Conservation (phyloP, 1,140 invertebrate genomes). For the Aphaenogaster floridana region DNA sequence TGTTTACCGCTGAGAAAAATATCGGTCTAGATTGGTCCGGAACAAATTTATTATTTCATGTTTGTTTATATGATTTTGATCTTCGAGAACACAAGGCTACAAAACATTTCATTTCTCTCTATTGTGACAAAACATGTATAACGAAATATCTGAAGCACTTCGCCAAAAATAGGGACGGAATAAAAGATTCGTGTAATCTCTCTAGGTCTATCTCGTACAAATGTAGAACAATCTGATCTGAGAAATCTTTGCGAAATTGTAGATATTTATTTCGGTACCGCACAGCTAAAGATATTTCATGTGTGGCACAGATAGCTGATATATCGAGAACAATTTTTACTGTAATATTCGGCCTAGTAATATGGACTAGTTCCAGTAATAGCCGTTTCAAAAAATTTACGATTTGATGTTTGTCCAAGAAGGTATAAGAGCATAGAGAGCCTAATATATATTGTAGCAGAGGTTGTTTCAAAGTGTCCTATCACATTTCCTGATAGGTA, state of each 20-base stretch:
- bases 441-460: neutral
- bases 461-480: neutral
- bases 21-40: neutral
- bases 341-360: neutral
- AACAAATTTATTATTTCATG: constrained; percentile 9
- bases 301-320: neutral
- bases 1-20: constrained; percentile 7
- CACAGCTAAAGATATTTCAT: constrained; percentile 29
- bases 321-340: constrained; percentile 1
- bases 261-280: constrained; percentile 8
- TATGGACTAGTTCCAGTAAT: neutral
- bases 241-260: neutral
- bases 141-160: neutral
- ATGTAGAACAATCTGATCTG: neutral
- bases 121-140: neutral
- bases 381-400: neutral
- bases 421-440: neutral
- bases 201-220: neutral
- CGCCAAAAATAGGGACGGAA: neutral
- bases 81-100: neutral
- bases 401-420: neutral
- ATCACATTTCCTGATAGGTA: neutral
- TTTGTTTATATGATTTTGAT: neutral
- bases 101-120: neutral
- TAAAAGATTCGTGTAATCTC: neutral